Evolutionary conservation across 2,797 vertebrate genomes (phyloP).

Genomic region (Gambusia yucatana): DNA sequence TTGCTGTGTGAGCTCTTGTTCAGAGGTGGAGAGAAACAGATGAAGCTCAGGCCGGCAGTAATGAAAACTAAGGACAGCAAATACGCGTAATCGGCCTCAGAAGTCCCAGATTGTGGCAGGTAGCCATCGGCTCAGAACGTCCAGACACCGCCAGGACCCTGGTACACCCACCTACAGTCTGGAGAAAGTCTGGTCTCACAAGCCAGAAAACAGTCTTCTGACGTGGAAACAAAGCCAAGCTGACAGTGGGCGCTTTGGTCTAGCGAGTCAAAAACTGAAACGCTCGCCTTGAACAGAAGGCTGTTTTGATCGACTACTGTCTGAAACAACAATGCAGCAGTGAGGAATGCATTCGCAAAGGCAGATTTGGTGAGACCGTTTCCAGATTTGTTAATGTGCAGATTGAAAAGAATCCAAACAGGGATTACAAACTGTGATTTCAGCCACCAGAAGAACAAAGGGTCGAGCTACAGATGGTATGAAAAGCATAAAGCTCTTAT

Average conservation of each 20-base stretch:
- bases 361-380: not conserved
- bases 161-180: slow-evolving; percentile 29
- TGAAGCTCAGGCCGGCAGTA: not conserved
- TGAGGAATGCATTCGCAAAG: not conserved
- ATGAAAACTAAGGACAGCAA: not conserved
- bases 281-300: slow-evolving; percentile 9
- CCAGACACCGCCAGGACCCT: slow-evolving; percentile 4
- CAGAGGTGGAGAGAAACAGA: not conserved
- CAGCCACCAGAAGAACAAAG: slow-evolving; percentile 9
- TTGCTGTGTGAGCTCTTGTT: not conserved
- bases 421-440: not conserved
- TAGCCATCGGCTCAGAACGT: not conserved
- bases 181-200: slow-evolving; percentile 19
- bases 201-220: slow-evolving; percentile 19
- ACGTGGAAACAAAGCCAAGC: slow-evolving; percentile 21
- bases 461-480: slow-evolving; percentile 9
- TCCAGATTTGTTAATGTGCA: not conserved
- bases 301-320: slow-evolving; percentile 5
- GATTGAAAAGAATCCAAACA: not conserved
- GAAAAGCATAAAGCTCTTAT: not conserved
- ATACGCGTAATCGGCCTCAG: not conserved
- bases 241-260: slow-evolving; percentile 16
- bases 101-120: slow-evolving; percentile 5
- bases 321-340: slow-evolving; percentile 5
- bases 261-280: slow-evolving; percentile 12